Conservation (phyloP, 2,113 vertebrate genomes). For the Coptodon bakossiorum region DNA sequence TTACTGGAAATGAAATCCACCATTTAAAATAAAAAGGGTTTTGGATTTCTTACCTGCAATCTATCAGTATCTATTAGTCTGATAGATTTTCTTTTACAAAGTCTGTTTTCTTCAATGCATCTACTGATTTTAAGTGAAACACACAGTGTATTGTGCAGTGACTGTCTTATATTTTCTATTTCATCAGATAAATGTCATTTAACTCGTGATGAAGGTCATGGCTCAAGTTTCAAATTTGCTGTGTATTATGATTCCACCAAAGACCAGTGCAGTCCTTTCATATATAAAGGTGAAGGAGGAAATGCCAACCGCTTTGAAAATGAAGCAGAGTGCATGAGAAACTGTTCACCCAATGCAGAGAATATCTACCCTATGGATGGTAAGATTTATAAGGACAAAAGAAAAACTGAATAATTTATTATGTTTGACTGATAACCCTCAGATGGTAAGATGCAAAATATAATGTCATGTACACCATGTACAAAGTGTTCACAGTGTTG, state of each 20-base stretch:
- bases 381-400: neutral
- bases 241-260: conserved; percentile 6
- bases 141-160: neutral
- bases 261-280: conserved; percentile 39
- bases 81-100: neutral
- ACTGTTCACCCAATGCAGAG: neutral
- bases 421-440: neutral
- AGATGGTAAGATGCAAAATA: neutral
- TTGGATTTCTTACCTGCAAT: neutral
- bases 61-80: neutral
- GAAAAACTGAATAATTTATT: neutral
- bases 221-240: fast-evolving
- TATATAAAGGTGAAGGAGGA: conserved; percentile 61
- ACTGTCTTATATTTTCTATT: neutral
- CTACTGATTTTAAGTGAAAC: neutral
- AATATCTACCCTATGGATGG: conserved; percentile 41
- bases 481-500: neutral
- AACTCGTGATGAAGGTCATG: conserved; percentile 2
- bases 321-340: too few relatives aligned
- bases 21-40: neutral
- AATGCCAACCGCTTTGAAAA: conserved; percentile 59
- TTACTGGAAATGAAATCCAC: neutral
- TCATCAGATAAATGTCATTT: conserved; percentile 7
- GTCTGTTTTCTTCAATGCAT: neutral
- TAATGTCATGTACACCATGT: neutral